Percentiles rank a stretch among this genome's conserved stretches.
Conservation (phyloP, 1,140 invertebrate genomes). For the Odontomachus brunneus region DNA sequence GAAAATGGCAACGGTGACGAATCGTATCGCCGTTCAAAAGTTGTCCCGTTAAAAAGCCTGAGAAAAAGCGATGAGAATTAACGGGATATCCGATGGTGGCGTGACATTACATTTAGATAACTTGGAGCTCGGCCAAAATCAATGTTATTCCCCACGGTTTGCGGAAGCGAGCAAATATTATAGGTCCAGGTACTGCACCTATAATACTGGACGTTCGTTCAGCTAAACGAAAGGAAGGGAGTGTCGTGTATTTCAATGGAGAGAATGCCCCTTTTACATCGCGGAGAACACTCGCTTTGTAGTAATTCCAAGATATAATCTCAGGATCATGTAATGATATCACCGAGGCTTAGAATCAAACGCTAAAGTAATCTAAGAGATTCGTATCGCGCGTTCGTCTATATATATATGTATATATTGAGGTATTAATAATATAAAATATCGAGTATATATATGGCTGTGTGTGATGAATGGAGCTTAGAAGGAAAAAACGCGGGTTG, state of each 20-base stretch:
- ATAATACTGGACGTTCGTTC: no score
- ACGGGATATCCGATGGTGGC: conserved; percentile 4
- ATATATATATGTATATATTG: neutral
- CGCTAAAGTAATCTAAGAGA: no score
- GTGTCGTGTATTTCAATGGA: neutral
- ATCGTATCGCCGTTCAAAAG: neutral
- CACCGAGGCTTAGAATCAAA: neutral
- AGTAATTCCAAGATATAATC: no score
- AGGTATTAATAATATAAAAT: conserved; percentile 10
- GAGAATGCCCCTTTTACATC: neutral
- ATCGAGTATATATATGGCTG: neutral
- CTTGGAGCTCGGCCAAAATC: neutral
- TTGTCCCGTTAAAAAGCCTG: neutral
- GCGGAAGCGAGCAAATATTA: no score
- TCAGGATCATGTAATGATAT: no score
- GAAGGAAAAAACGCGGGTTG: neutral
- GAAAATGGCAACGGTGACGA: no score
- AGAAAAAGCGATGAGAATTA: neutral
- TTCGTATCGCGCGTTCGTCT: neutral
- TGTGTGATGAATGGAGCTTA: conserved; percentile 7
- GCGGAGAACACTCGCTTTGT: neutral
- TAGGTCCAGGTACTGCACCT: no score
- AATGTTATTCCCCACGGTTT: conserved; percentile 2
- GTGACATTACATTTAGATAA: neutral
- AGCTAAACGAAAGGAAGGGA: neutral